Base-by-base conservation (phyloP, 2,888 invertebrate genomes). In the Agrilus mali region DNA sequence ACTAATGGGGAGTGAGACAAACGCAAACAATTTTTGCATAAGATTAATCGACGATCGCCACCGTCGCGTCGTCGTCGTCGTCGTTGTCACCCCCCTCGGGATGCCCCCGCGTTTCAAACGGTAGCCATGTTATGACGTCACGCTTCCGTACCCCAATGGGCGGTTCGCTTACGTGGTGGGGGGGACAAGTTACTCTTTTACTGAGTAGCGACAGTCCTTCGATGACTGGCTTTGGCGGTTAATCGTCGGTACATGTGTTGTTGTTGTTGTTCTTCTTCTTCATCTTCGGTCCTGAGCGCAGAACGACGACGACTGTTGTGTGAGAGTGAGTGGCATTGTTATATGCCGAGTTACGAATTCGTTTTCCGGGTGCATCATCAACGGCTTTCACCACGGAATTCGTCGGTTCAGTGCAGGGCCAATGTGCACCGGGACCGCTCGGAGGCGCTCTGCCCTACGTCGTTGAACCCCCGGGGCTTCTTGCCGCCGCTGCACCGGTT, bases 71-170 rank as follows among this genome's bases (percentile, higher is more conserved):
- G n/a, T n/a, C n/a, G n/a, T n/a, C n/a, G n/a, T n/a, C n/a, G n/a
- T n/a, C n/a, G n/a, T n/a, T 4, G 20, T 43, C 44, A 46, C 45
- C 47, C 53, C 53, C 55, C 53, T 48, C 53, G 47, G 51, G 53
- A 44, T 27, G 10, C 27, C 27, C 27, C 27, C 27, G 27, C 2
- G 27, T 10, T 27, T 10, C 27, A 27, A 27, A 27, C 27, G 47
- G 52, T 49, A 55, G 63, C 64, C 64, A 64, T 64, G 55, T 63
- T 64, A 63, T 60, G 61, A 62, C 61, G 62, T 63, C 56, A 58
- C 47, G 38, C 27, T 27, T 27, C 27, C 27, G 10, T 36, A 36
- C 38, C 36, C 39, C 45, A 46, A 46, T 39, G 44, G 42, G 46
- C 42, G 53, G 47, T 43, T 41, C 42, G 20, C 41, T 41, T 46